These are phyloP conservation scores for Falco peregrinus DNA, from an alignment of 2,797 vertebrate genomes.

Conservation along the genomic window DNA sequence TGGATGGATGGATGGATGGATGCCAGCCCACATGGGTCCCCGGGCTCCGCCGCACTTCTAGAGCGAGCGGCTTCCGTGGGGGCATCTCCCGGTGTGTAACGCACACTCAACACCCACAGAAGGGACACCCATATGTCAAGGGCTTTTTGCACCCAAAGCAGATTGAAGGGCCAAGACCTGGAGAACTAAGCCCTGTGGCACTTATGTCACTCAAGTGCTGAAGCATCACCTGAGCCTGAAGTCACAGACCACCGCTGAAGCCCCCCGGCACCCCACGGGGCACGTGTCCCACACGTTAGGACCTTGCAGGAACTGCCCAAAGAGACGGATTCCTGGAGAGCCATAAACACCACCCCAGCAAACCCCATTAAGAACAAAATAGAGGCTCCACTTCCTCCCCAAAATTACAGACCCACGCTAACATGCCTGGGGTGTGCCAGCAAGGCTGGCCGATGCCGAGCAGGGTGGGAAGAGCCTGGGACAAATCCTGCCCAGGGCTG, in stretches of 20 bases:
- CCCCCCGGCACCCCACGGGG: neutral
- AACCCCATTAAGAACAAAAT: neutral
- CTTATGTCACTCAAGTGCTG: neutral
- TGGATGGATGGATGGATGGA: neutral
- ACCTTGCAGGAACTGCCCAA: neutral
- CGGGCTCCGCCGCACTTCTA: fast-evolving
- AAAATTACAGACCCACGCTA: neutral
- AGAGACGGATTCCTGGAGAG: neutral
- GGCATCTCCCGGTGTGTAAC: neutral
- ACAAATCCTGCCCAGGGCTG: slow-evolving; percentile 1
- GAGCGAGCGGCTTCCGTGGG: neutral
- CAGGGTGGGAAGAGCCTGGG: neutral
- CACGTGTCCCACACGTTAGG: fast-evolving
- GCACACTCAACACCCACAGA: neutral
- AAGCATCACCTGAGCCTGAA: neutral
- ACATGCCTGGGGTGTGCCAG: neutral
- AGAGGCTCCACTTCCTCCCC: slow-evolving; percentile 1
- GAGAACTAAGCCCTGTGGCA: neutral
- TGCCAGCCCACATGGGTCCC: fast-evolving
- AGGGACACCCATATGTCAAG: neutral
- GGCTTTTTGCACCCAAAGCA: neutral
- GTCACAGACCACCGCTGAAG: neutral
- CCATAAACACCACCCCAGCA: neutral
- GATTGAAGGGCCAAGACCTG: neutral
- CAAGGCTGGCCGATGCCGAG: neutral